Evolutionary conservation across 2,797 vertebrate species (phyloP), one percentile per base, ranked within the genome.

Genomic region (Hipposideros larvatus): DNA sequence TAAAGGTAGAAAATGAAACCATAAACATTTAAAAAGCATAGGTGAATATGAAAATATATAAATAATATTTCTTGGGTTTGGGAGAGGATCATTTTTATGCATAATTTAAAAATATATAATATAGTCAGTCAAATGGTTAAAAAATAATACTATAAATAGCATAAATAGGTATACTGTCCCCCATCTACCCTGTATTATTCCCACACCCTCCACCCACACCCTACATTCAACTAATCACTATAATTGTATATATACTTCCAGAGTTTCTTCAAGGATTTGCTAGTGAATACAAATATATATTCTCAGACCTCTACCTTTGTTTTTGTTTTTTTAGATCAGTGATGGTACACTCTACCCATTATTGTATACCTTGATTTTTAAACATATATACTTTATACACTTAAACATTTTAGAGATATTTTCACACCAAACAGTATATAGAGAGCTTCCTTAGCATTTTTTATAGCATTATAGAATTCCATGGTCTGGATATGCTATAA

Each of bases 1-100:
- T 92, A 92, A 88, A 85, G 70, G 55, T 97, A 82, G 63, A 95
- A 96, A 97, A 94, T 74, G 28, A 79, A 91, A 57, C 21, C 19
- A 66, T 65, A 88, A 92, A 74, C 79, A 78, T 92, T 93, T 80
- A 55, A 75, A 95, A 90, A 65, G 37, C 7, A 11, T 63, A 71
- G 65, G 19, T 89, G 80, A 91, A 79, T 87, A 34, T 82, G 61
- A 95, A 94, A 95, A 87, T 94, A 24, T 63, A 2, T 93, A 84
- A 94, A 86, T 85, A 94, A 90, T 83, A 77, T 85, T 88, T 92
- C 43, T 94, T n/a, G 48, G 31, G 43, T 83, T 94, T 11, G 11
- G 26, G 22, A 94, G 53, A 96, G 37, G 53, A 80, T 16, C 21
- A 59, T 51, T 86, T 95, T 70, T 89, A 43, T 57, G 41, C 90